Evolutionary conservation across 1,140 invertebrate genomes (phyloP).

Genomic region (Thaumatotibia leucotreta): DNA sequence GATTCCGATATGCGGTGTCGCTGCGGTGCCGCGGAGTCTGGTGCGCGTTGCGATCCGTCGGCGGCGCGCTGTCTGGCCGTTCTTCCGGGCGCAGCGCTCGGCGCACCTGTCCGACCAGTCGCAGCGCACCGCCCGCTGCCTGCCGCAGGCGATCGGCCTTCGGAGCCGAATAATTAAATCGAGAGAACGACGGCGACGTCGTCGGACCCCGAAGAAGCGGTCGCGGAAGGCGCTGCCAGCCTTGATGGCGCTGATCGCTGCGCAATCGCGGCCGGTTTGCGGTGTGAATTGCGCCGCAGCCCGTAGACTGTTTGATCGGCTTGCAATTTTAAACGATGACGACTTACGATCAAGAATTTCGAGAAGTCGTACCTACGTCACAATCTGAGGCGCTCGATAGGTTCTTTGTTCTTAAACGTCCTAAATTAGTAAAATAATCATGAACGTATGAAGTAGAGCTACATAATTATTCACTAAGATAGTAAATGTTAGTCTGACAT

Average conservation of each 20-base stretch:
- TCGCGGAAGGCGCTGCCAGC: constrained; percentile 66
- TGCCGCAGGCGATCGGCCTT: constrained; percentile 72
- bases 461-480: background rate
- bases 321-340: constrained; percentile 47
- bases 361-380: background rate
- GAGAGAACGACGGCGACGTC: constrained; percentile 47
- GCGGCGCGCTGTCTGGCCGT: constrained; percentile 70
- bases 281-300: constrained; percentile 54
- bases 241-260: constrained; percentile 69
- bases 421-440: background rate
- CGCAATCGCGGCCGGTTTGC: constrained; percentile 68
- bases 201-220: constrained; percentile 55
- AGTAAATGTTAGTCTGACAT: background rate
- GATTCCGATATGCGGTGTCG: constrained; percentile 59
- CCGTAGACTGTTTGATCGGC: constrained; percentile 37
- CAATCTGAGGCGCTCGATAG: background rate
- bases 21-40: constrained; percentile 67
- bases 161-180: constrained; percentile 70
- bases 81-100: constrained; percentile 53
- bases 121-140: constrained; percentile 56
- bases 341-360: constrained; percentile 8
- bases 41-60: constrained; percentile 47
- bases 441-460: background rate
- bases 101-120: constrained; percentile 71
- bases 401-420: background rate